phyloP scores from a whole-genome alignment of 1,140 invertebrate genomes.

The Bombus breviceps region DNA sequence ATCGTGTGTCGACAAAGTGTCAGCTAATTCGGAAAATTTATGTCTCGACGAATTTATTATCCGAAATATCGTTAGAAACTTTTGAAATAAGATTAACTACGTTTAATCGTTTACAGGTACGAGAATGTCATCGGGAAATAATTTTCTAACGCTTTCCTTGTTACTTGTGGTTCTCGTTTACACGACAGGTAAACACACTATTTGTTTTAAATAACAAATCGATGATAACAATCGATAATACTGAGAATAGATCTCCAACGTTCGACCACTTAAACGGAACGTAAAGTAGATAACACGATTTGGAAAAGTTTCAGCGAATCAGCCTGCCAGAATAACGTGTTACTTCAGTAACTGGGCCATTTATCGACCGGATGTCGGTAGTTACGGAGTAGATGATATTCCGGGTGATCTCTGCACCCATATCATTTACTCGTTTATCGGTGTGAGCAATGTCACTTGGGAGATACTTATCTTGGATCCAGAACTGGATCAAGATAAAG shows the following conservation, averaged over 20 bases:
- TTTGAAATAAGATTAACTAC: not conserved
- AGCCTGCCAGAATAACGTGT: constrained; percentile 88
- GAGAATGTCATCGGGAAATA: constrained; percentile 55
- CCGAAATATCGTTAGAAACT: not conserved
- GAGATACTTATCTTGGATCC: constrained; percentile 91
- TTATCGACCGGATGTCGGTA: constrained; percentile 91
- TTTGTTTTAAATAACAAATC: not conserved
- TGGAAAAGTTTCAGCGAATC: constrained; percentile 49
- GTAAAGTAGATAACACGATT: not conserved
- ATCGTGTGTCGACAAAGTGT: not conserved
- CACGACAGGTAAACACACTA: constrained; percentile 51
- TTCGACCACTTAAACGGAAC: not conserved
- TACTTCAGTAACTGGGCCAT: constrained; percentile 97
- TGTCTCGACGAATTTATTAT: not conserved
- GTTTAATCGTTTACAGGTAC: constrained; percentile 34
- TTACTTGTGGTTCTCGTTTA: constrained; percentile 35
- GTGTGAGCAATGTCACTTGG: constrained; percentile 90
- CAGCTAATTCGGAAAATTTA: not conserved
- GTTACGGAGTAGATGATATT: constrained; percentile 92
- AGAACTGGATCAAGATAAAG: constrained; percentile 89
- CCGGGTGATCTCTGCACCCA: constrained; percentile 93
- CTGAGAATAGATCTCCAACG: too few relatives aligned
- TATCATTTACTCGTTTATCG: constrained; percentile 95
- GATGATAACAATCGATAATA: not conserved
- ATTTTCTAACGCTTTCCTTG: constrained; percentile 49